Evolutionary conservation across 92 coral and sea anemone species (phyloP), one percentile per base, ranked within the genome.

Genomic region (Bergia puertoricense): DNA sequence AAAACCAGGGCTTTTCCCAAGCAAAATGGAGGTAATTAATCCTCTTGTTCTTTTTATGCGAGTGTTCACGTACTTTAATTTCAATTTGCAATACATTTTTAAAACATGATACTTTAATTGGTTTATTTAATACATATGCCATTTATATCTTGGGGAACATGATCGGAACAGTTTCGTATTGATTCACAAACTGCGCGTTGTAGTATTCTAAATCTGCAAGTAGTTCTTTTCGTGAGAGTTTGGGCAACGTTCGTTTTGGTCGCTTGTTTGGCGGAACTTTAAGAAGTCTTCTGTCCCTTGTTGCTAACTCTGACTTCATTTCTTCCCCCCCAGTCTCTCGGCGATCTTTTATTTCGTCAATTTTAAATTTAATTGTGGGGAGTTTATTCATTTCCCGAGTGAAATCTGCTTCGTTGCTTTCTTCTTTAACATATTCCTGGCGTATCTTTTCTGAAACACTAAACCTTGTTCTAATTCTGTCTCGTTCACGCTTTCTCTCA

Each of bases 401-500:
- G 51, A 84, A 14, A 23, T 84, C 40, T 44, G 45, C 37, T 43
- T 84, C 45, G 7, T 15, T 4, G 10, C 30, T 69, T 16, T 71
- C 87, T 16, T 84, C 87, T 46, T 84, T 71, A 13, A 30, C 43
- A 39, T 84, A 23, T 54, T 84, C 65, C 51, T 37, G 30, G 38
- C 18, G 54, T 13, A 71, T 69, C 9, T 14, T 71, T 38, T 72
- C 77, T 11, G 67, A 6, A 54, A 72, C 48, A 72, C 87, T 72
- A 51, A 84, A 71, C 20, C 41, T 68, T 43, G 62, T 37, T 37
- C 77, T 83, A 44, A 83, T 83, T 69, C 30, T 84, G 79, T 46
- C 72, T 48, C 89, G 68, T 77, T 93, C 93, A n/a, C 71, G 68
- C 85, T 90, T 93, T 80, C 90, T 89, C 22, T 92, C 86, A 46